phyloP scores from a whole-genome alignment of 2,888 invertebrate species.

The Selenia dentaria region DNA sequence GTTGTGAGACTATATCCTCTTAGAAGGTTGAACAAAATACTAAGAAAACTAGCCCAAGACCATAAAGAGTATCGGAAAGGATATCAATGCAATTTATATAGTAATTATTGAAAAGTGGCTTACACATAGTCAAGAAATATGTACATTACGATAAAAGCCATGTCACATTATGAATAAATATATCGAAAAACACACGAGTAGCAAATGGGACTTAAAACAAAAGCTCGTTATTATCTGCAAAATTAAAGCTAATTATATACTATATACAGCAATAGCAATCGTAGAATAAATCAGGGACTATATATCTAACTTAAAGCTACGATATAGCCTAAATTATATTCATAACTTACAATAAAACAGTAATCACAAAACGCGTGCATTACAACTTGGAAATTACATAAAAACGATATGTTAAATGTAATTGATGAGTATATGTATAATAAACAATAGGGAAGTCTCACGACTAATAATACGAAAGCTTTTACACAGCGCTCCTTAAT shows the following conservation, averaged over 20 bases:
- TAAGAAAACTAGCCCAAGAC: conserved; percentile 5
- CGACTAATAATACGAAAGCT: conserved; percentile 55
- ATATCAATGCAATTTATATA: conserved; percentile 29
- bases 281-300: conserved; percentile 46
- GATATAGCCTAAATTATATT: conserved; percentile 51
- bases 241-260: conserved; percentile 43
- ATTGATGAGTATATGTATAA: conserved; percentile 66
- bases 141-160: conserved; percentile 55
- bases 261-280: conserved; percentile 43
- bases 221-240: conserved; percentile 42
- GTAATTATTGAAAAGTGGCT: conserved; percentile 58
- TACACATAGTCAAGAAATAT: conserved; percentile 60
- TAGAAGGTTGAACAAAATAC: not conserved
- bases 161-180: conserved; percentile 44
- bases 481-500: conserved; percentile 74
- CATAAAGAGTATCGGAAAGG: conserved; percentile 21
- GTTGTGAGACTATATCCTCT: not conserved
- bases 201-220: conserved; percentile 38
- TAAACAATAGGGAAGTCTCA: conserved; percentile 52
- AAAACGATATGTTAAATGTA: conserved; percentile 70
- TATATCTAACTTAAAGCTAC: conserved; percentile 42
- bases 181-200: conserved; percentile 60
- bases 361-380: conserved; percentile 64
- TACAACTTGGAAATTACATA: conserved; percentile 54
- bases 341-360: conserved; percentile 55